These are phyloP conservation scores for Thermophis baileyi DNA, from an alignment of 2,113 vertebrate species.

Conservation along the genomic window DNA sequence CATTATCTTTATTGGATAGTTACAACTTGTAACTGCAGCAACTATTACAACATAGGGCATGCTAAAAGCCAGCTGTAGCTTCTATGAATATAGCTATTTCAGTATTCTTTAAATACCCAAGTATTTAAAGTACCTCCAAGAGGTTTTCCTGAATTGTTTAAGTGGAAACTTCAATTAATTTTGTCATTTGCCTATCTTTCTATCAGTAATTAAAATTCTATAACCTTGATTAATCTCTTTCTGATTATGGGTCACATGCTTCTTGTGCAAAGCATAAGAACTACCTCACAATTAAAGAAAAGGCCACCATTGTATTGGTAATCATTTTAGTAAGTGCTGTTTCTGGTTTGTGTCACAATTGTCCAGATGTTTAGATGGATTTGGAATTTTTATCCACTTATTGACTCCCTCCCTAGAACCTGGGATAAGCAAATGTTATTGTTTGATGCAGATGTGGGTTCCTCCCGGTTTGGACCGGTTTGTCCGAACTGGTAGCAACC, in stretches of 20 bases:
- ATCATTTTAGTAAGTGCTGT: neutral
- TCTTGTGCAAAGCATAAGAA: constrained; percentile 4
- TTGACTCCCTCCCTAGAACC: neutral
- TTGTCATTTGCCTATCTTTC: constrained; percentile 9
- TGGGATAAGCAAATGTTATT: neutral
- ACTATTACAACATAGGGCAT: constrained; percentile 15
- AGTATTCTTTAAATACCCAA: constrained; percentile 32
- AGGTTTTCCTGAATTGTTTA: constrained; percentile 21
- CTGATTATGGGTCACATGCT: neutral
- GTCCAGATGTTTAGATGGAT: neutral
- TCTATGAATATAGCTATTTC: constrained; percentile 12
- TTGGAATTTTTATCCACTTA: neutral
- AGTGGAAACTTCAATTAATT: constrained; percentile 29
- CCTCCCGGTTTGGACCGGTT: too few species aligned
- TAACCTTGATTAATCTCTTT: constrained; percentile 31
- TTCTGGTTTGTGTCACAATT: neutral
- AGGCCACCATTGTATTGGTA: neutral
- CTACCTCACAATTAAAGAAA: neutral
- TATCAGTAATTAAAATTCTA: constrained; percentile 34
- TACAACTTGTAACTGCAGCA: constrained; percentile 6
- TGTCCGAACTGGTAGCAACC: too few species aligned
- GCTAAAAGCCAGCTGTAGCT: constrained; percentile 15
- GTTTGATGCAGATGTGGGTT: too few species aligned
- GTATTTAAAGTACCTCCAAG: constrained; percentile 14
- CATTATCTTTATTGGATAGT: neutral